Evolutionary conservation across 2,888 invertebrate species (phyloP), one percentile per base, ranked within the genome.

Genomic region (Polymixis flavicincta): DNA sequence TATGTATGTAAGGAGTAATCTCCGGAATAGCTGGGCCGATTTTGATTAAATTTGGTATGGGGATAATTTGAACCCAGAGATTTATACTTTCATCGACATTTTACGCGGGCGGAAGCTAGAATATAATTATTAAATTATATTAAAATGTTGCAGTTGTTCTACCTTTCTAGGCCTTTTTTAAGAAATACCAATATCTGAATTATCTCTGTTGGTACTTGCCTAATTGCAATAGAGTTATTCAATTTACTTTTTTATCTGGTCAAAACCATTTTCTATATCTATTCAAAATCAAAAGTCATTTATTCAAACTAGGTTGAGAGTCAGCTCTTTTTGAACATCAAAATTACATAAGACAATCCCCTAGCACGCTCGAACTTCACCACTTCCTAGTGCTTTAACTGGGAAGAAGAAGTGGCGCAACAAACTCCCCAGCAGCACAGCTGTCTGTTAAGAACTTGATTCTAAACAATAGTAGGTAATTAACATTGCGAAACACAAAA

Each of bases 231-330:
- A 52, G 28, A 52, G 0, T 17, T 5, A n/a, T 13, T 52, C 22
- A 11, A 52, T 37, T 37, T 13, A 17, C 19, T 57, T 57, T 2
- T 2, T 42, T 25, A 59, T 42, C 57, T 25, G 8, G 17, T 32
- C 68, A 52, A 50, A 66, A 37, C 0, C 52, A 54, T 66, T 50
- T n/a, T n/a, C n/a, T n/a, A n/a, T n/a, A n/a, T n/a, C n/a, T n/a
- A n/a, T n/a, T n/a, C n/a, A n/a, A n/a, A n/a, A n/a, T n/a, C n/a
- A n/a, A n/a, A n/a, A n/a, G n/a, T n/a, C n/a, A n/a, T n/a, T n/a
- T n/a, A n/a, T n/a, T n/a, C n/a, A n/a, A n/a, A n/a, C n/a, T n/a
- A n/a, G n/a, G n/a, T n/a, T n/a, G n/a, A n/a, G n/a, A n/a, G n/a
- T n/a, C n/a, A n/a, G n/a, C n/a, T n/a, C n/a, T n/a, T n/a, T n/a